Evolutionary conservation across 1,140 invertebrate genomes (phyloP).

Genomic region (Octopus bimaculoides): DNA sequence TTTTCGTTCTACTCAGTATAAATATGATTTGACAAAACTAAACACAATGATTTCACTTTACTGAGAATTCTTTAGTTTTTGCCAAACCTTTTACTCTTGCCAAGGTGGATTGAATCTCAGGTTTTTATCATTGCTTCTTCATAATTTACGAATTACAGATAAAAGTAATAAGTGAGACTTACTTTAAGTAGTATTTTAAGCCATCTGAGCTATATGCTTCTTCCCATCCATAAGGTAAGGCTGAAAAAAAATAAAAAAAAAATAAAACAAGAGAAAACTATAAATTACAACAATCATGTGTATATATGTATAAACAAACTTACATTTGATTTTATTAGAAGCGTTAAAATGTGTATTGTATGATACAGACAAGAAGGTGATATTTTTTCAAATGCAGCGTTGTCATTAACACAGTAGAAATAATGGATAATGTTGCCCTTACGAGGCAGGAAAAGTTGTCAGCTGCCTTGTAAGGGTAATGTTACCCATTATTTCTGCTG

Average conservation of each 20-base stretch:
- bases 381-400: no score
- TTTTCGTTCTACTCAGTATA: no score
- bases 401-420: no score
- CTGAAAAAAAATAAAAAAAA: conserved; percentile 30
- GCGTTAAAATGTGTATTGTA: not conserved
- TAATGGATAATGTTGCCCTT: no score
- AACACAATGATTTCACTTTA: no score
- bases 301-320: no score
- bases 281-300: not conserved
- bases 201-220: conserved; percentile 52
- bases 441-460: no score
- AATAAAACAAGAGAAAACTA: not conserved
- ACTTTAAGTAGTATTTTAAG: conserved; percentile 53
- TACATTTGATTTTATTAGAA: not conserved
- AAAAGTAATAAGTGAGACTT: conserved; percentile 24
- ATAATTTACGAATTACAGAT: not conserved
- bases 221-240: conserved; percentile 54
- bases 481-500: no score
- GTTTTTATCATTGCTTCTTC: not conserved
- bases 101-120: not conserved
- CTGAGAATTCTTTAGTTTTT: no score
- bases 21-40: no score
- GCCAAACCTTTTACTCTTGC: not conserved
- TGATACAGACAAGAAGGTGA: not conserved
- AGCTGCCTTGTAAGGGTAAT: no score